phyloP scores from a whole-genome alignment of 2,888 invertebrate species.

The Ectemnius cavifrons region DNA sequence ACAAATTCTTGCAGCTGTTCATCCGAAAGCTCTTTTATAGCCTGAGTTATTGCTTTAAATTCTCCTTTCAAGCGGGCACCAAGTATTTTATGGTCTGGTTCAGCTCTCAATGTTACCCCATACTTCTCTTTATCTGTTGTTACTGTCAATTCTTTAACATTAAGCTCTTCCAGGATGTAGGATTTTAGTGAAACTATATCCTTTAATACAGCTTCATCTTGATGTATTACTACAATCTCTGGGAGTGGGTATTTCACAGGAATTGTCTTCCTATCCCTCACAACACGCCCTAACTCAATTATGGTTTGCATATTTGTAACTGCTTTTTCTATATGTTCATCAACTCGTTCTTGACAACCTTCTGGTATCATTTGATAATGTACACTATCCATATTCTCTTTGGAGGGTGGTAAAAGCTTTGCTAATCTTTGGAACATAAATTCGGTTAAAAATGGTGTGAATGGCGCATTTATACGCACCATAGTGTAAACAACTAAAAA shows the following conservation, averaged over 20 bases:
- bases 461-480: slow-evolving; percentile 96
- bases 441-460: slow-evolving; percentile 97
- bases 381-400: slow-evolving; percentile 85
- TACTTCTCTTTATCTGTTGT: slow-evolving; percentile 95
- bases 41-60: slow-evolving; percentile 91
- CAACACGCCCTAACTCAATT: slow-evolving; percentile 94
- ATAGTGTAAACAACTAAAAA: slow-evolving; percentile 93
- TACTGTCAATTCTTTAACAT: slow-evolving; percentile 90
- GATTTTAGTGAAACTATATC: slow-evolving; percentile 89
- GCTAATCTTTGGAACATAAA: slow-evolving; percentile 94
- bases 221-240: slow-evolving; percentile 96
- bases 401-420: slow-evolving; percentile 81
- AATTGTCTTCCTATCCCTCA: slow-evolving; percentile 95
- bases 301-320: slow-evolving; percentile 96
- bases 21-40: slow-evolving; percentile 89
- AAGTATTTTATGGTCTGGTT: slow-evolving; percentile 95
- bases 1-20: slow-evolving; percentile 88
- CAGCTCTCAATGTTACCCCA: slow-evolving; percentile 93
- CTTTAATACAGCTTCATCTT: slow-evolving; percentile 86
- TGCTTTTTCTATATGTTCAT: slow-evolving; percentile 91
- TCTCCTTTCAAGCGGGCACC: slow-evolving; percentile 93
- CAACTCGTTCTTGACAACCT: slow-evolving; percentile 85
- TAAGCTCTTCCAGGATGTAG: slow-evolving; percentile 95
- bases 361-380: slow-evolving; percentile 95
- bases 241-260: slow-evolving; percentile 98